phyloP scores from a whole-genome alignment of 2,888 invertebrate species.

The Pyrrhia umbra region DNA sequence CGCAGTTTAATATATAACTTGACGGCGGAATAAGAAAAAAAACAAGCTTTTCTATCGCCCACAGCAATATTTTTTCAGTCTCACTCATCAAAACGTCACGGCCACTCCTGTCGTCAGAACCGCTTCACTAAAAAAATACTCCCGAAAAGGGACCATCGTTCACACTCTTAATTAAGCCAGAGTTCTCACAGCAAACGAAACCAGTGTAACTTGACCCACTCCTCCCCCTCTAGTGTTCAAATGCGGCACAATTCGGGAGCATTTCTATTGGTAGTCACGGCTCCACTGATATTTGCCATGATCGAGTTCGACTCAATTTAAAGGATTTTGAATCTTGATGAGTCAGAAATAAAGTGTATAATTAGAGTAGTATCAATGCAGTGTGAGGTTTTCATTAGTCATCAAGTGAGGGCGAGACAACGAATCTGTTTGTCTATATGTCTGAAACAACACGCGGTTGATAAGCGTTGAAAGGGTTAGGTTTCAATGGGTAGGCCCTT shows the following conservation, averaged over 20 bases:
- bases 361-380: conserved; percentile 8
- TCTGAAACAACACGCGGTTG: conserved; percentile 85
- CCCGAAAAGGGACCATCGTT: conserved; percentile 81
- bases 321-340: conserved; percentile 61
- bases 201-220: conserved; percentile 74
- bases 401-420: conserved; percentile 78
- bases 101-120: conserved; percentile 68
- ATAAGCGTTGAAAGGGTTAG: conserved; percentile 80
- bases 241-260: conserved; percentile 51
- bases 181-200: conserved; percentile 77
- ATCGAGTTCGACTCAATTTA: conserved; percentile 12
- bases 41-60: conserved; percentile 54
- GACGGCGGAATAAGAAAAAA: conserved; percentile 39
- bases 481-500: conserved; percentile 66
- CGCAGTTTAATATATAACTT: conserved; percentile 43
- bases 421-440: conserved; percentile 82
- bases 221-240: conserved; percentile 43
- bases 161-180: conserved; percentile 86
- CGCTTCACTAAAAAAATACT: conserved; percentile 74
- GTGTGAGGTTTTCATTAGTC: conserved; percentile 79
- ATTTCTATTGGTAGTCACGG: conserved; percentile 68
- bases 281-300: conserved; percentile 70
- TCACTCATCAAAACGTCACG: conserved; percentile 72
- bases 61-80: conserved; percentile 64
- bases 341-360: conserved; percentile 51